Evolutionary conservation across 2,888 invertebrate species (phyloP).

Genomic region (Fabriciana adippe): DNA sequence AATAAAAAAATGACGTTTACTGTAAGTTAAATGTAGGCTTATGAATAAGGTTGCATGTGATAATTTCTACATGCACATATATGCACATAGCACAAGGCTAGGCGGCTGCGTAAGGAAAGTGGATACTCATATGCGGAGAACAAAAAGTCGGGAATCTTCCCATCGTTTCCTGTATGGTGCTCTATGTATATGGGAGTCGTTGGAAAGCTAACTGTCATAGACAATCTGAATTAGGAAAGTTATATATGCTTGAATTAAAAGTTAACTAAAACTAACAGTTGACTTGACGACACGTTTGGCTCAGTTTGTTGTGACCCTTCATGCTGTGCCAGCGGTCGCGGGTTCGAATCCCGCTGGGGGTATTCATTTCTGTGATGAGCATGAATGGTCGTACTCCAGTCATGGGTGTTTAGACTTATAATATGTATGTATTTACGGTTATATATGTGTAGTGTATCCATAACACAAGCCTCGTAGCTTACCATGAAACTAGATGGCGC

Average conservation of each 20-base stretch:
- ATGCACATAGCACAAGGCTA: background rate
- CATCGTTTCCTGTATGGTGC: slow-evolving; percentile 51
- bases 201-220: slow-evolving; percentile 46
- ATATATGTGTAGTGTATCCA: no score
- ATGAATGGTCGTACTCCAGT: no score
- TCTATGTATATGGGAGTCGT: slow-evolving; percentile 41
- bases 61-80: slow-evolving; percentile 12
- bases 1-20: no score
- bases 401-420: no score
- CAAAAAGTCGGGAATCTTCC: slow-evolving; percentile 55
- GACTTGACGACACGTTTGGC: background rate
- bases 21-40: background rate
- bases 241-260: slow-evolving; percentile 6
- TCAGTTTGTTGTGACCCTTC: no score
- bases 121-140: slow-evolving; percentile 25
- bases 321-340: no score
- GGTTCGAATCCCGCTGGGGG: no score
- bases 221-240: slow-evolving; percentile 10
- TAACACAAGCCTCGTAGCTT: no score
- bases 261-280: background rate
- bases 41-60: slow-evolving; percentile 4
- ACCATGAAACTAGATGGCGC: no score
- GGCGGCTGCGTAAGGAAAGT: slow-evolving; percentile 3
- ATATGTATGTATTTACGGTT: no score
- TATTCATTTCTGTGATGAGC: no score